Percentiles rank a stretch among this genome's conserved stretches.
phyloP scores from a whole-genome alignment of 2,888 invertebrate genomes.

The Clusia tigrina region DNA sequence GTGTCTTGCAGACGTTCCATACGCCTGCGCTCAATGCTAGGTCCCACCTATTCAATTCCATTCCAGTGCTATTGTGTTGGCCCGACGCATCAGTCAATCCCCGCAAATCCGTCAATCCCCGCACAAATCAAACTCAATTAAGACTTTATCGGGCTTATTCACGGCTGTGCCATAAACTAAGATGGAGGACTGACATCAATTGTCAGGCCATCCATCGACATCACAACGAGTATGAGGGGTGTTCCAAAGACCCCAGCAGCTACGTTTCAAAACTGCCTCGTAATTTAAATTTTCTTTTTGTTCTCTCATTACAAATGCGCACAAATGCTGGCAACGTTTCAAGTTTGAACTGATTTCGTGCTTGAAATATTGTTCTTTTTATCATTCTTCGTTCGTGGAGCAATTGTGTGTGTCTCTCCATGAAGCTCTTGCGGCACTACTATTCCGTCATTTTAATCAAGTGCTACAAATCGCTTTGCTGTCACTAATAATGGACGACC shows the following conservation, averaged over 20 bases:
- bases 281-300: neutral
- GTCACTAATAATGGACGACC: too few species aligned
- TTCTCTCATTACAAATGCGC: too few species aligned
- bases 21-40: too few species aligned
- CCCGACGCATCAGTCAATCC: neutral
- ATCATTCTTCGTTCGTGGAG: too few species aligned
- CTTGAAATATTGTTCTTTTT: neutral
- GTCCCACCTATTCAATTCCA: too few species aligned
- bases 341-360: neutral
- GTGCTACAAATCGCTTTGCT: constrained; percentile 4
- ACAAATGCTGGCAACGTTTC: too few species aligned
- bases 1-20: too few species aligned
- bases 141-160: neutral
- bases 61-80: neutral
- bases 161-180: neutral
- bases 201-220: neutral
- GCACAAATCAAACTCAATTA: constrained; percentile 5
- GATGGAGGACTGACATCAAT: constrained; percentile 1
- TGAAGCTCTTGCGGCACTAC: neutral
- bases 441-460: constrained; percentile 9
- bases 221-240: too few species aligned
- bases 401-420: neutral
- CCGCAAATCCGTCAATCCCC: neutral
- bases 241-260: neutral
- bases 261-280: neutral